Evolutionary conservation across 2,113 vertebrate genomes (phyloP), one percentile per base, ranked within the genome.

Genomic region (Antigone vipio): DNA sequence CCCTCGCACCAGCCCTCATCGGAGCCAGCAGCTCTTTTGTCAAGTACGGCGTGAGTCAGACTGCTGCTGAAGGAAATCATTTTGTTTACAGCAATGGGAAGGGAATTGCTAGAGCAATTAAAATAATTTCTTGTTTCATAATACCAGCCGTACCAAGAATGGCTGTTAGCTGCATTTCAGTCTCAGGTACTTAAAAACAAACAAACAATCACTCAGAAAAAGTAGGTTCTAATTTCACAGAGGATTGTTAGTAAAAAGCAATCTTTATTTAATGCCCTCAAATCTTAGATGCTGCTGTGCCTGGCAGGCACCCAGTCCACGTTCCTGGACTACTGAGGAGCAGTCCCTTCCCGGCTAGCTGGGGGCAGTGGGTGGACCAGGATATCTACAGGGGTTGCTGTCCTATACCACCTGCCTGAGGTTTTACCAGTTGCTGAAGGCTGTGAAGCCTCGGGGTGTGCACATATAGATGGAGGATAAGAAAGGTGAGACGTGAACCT

Each of bases 61-160:
- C 77, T 91, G 91, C 77, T 91, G 88, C 83, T 91, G 80, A 75
- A 92, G 86, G 86, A 95, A 91, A 86, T 81, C 0, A 5, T 84
- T 79, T 63, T 95, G 92, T 93, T 95, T 96, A 91, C 84, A 89
- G 92, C 83, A 38, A 81, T 4, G 80, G 58, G 82, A 92, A 90
- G 82, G 67, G 91, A 97, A 97, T 95, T 93, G 95, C 86, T 72
- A 64, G 56, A 82, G 91, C 94, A 95, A 97, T 95, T 97, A 96
- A 93, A 97, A 95, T 85, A 95, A 97, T 93, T 95, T 87, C 88
- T 95, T 95, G 77, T 94, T 97, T 97, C 95, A 87, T 87, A 95
- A 93, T 95, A 84, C 49, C 45, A 87, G 76, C 58, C 69, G 2
- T 89, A 85, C 53, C 73, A 81, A 92, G 91, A 89, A 87, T 47